Evolutionary conservation across 2,888 invertebrate genomes (phyloP).

Genomic region (Archips crataeganus): DNA sequence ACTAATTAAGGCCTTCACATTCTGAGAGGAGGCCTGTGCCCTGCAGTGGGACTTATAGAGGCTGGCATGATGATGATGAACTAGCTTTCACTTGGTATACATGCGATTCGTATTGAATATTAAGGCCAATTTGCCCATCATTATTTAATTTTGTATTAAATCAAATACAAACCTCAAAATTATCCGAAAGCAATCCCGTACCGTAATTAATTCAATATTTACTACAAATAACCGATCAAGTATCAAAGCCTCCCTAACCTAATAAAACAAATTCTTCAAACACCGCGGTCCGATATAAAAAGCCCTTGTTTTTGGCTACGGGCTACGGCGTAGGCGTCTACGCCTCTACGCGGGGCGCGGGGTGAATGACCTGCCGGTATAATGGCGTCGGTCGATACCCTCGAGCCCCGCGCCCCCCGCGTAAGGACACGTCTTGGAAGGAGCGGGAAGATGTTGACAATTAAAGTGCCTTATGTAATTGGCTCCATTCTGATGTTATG

Average conservation of each 20-base stretch:
- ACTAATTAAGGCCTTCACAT: too few relatives aligned
- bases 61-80: too few relatives aligned
- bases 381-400: slow-evolving; percentile 79
- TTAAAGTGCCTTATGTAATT: slow-evolving; percentile 12
- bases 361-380: slow-evolving; percentile 76
- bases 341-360: slow-evolving; percentile 63
- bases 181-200: slow-evolving; percentile 16
- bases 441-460: slow-evolving; percentile 15
- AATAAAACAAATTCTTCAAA: slow-evolving; percentile 28
- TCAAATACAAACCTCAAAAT: not conserved
- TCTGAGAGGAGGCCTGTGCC: too few relatives aligned
- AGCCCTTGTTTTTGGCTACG: slow-evolving; percentile 50
- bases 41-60: too few relatives aligned
- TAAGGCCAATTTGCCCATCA: too few relatives aligned
- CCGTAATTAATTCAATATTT: slow-evolving; percentile 19
- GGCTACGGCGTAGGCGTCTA: slow-evolving; percentile 49
- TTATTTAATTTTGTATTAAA: not conserved
- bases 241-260: slow-evolving; percentile 7
- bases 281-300: slow-evolving; percentile 7
- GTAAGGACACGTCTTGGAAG: slow-evolving; percentile 44
- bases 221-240: slow-evolving; percentile 19
- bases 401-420: slow-evolving; percentile 48
- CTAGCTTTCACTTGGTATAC: too few relatives aligned
- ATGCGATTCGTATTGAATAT: too few relatives aligned
- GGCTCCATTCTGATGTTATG: not conserved